Evolutionary conservation across 2,888 invertebrate species (phyloP), one percentile per base, ranked within the genome.

Genomic region (Zootermopsis nevadensis): DNA sequence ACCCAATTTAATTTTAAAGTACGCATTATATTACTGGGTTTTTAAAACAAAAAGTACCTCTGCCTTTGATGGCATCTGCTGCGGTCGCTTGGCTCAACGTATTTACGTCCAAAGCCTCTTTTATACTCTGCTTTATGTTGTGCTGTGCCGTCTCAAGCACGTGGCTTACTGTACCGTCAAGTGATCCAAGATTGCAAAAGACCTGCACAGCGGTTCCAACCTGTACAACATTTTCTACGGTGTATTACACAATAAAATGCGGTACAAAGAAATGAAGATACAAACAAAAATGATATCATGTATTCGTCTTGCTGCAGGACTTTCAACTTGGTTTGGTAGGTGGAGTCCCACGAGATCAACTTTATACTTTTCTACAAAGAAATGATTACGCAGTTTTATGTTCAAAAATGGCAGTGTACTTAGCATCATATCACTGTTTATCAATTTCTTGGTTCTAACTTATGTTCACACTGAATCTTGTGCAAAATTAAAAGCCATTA

Each of bases 131-230:
- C 84, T 91, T 89, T 31, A 93, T 88, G 80, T 72, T 81, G 1
- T 67, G 67, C 77, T 84, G 72, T 48, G 84, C 74, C 22, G 89
- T 89, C 24, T 89, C 88, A 82, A 90, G 87, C 8, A 91, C 89
- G 83, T 90, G 89, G 55, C 91, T 90, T 7, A 93, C 89, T 48
- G 91, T 91, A 82, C 87, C 87, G 33, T 88, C 88, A 77, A 91
- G 87, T 79, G 89, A 89, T 80, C 90, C 90, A 77, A 94, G 88
- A 88, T 93, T 93, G 86, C 92, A 91, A 87, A 93, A 93, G 22
- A 93, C 93, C 88, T 93, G 93, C n/a, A 94, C 89, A 1, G 93
- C 92, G n/a, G 91, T 92, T 55, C 90, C 91, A 72, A 93, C 91
- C 90, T 92, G 88, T 88, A 84, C 82, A 84, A n/a, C 69, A 60